A percentile compares a stretch with the other conserved stretches of the same genome.
These are phyloP conservation scores for Sphaeramia orbicularis DNA, from an alignment of 2,797 vertebrate species.

Conservation along the genomic window DNA sequence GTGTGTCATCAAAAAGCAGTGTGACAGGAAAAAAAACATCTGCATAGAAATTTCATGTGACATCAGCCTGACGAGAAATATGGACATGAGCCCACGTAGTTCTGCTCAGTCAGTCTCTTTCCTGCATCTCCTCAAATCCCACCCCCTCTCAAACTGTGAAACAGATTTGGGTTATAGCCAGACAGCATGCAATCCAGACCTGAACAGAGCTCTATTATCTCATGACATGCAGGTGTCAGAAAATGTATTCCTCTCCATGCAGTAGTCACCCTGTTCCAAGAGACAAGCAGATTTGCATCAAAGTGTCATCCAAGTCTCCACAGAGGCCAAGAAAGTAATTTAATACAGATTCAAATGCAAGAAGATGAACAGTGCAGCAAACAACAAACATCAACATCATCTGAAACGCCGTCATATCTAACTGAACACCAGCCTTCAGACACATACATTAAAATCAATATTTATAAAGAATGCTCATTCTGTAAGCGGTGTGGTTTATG, in stretches of 20 bases:
- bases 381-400: conserved; percentile 25
- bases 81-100: conserved; percentile 62
- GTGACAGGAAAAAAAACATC: conserved; percentile 8
- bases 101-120: conserved; percentile 59
- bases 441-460: conserved; percentile 30
- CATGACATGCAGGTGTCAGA: conserved; percentile 52
- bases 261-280: conserved; percentile 40
- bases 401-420: conserved; percentile 36
- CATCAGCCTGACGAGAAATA: conserved; percentile 39
- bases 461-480: conserved; percentile 28
- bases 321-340: conserved; percentile 40
- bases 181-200: conserved; percentile 67
- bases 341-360: conserved; percentile 20
- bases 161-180: conserved; percentile 58
- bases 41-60: conserved; percentile 35
- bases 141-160: conserved; percentile 58
- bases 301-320: conserved; percentile 32
- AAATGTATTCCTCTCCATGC: conserved; percentile 42
- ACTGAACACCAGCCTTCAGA: conserved; percentile 9
- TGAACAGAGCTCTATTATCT: conserved; percentile 57
- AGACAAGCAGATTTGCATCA: conserved; percentile 56
- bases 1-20: conserved; percentile 8
- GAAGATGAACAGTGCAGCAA: conserved; percentile 12
- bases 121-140: conserved; percentile 59
- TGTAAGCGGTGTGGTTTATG: conserved; percentile 32